Conservation (phyloP, 1,140 invertebrate genomes). For the Danaus melanippus region DNA sequence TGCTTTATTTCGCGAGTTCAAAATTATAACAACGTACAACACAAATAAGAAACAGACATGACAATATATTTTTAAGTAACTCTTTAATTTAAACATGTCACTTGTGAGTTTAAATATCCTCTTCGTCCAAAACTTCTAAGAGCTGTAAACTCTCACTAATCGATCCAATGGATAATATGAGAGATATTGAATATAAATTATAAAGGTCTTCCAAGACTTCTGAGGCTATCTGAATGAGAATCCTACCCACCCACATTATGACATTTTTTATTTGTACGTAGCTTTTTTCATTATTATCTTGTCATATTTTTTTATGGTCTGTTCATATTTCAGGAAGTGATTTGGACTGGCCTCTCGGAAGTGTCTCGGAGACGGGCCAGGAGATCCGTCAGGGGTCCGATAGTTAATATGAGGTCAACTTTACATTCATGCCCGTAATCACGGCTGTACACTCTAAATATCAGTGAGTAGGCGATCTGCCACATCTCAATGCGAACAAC, state of each 20-base stretch:
- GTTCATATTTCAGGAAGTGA: slow-evolving; percentile 3
- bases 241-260: slow-evolving; percentile 57
- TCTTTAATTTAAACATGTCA: too few species aligned
- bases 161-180: slow-evolving; percentile 54
- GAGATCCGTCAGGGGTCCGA: slow-evolving; percentile 48
- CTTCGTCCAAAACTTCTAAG: slow-evolving; percentile 52
- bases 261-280: neutral
- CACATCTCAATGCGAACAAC: slow-evolving; percentile 48
- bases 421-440: slow-evolving; percentile 57
- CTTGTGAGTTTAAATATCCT: slow-evolving; percentile 22
- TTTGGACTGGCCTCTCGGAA: slow-evolving; percentile 4
- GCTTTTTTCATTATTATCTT: neutral
- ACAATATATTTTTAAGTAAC: too few species aligned
- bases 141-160: slow-evolving; percentile 46
- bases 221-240: slow-evolving; percentile 50
- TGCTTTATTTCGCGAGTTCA: slow-evolving; percentile 33
- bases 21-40: too few species aligned
- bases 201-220: slow-evolving; percentile 51
- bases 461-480: slow-evolving; percentile 61
- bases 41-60: too few species aligned
- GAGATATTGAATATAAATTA: slow-evolving; percentile 47
- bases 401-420: slow-evolving; percentile 54
- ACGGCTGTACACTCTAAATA: slow-evolving; percentile 47
- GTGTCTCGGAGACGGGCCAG: slow-evolving; percentile 28
- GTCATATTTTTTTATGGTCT: neutral